phyloP scores from a whole-genome alignment of 2,888 invertebrate species.

The Parnassius glacialis region DNA sequence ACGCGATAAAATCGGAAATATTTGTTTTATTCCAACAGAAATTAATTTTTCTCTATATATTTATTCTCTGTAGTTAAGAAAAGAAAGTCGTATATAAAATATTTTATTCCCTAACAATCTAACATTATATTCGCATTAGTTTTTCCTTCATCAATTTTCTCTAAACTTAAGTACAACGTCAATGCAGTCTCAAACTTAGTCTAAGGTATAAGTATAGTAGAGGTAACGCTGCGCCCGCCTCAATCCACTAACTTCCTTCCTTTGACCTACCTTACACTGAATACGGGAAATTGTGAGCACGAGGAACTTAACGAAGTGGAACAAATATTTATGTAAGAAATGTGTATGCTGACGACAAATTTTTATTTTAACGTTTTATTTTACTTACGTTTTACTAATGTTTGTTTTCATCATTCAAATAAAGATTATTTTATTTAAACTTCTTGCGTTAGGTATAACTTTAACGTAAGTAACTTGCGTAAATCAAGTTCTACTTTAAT shows the following conservation, averaged over 20 bases:
- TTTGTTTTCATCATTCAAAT: no score
- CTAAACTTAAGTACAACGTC: conserved; percentile 3
- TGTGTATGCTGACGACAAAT: conserved; percentile 1
- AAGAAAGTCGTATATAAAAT: not conserved
- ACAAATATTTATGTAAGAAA: conserved; percentile 23
- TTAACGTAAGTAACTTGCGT: no score
- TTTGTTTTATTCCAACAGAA: no score
- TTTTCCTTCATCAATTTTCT: conserved; percentile 2
- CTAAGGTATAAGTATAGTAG: conserved; percentile 8
- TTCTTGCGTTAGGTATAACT: no score
- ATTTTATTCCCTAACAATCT: not conserved
- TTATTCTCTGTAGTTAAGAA: not conserved
- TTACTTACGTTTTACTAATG: not conserved
- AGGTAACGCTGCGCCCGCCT: conserved; percentile 17
- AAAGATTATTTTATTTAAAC: no score
- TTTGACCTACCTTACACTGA: conserved; percentile 22
- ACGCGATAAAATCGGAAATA: no score
- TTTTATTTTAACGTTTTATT: not conserved
- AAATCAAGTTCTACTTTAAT: no score
- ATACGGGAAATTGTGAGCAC: conserved; percentile 26
- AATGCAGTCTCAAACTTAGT: conserved; percentile 17
- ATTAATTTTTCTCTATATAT: no score
- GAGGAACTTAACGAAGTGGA: conserved; percentile 22
- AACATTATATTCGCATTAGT: conserved; percentile 17
- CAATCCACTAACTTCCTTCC: conserved; percentile 24